phyloP scores from a whole-genome alignment of 2,113 vertebrate species.

The Apeltes quadracus region DNA sequence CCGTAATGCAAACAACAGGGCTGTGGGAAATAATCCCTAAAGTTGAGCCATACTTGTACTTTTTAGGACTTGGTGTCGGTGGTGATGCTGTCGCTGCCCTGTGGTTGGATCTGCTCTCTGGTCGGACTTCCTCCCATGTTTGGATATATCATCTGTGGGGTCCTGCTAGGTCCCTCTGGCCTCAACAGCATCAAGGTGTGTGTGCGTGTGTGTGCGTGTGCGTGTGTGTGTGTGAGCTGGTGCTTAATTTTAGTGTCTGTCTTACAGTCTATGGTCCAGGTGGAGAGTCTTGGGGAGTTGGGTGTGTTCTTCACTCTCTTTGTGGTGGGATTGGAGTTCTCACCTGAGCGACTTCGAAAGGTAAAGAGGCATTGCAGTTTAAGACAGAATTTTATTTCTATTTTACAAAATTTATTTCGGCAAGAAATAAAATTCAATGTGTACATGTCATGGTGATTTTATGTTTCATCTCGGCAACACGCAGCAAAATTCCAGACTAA shows the following conservation, averaged over 20 bases:
- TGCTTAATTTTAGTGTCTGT: not conserved
- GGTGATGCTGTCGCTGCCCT: constrained; percentile 93
- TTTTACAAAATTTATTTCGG: too few species aligned
- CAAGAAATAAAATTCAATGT: too few species aligned
- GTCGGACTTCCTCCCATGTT: constrained; percentile 96
- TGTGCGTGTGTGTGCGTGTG: not conserved
- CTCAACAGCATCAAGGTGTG: constrained; percentile 95
- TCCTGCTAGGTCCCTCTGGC: constrained; percentile 94
- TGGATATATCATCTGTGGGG: constrained; percentile 94
- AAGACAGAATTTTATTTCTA: not conserved
- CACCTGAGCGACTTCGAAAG: constrained; percentile 95
- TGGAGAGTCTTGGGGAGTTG: constrained; percentile 95
- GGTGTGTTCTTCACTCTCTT: constrained; percentile 99
- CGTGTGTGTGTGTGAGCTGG: constrained; percentile 7
- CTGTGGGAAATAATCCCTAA: not conserved
- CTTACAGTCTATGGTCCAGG: constrained; percentile 94
- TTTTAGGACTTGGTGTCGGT: constrained; percentile 92
- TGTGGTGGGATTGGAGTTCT: constrained; percentile 96
- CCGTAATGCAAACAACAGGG: not conserved
- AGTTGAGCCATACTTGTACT: not conserved
- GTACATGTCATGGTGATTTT: not conserved
- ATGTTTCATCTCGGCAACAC: not conserved
- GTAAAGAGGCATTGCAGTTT: constrained; percentile 70
- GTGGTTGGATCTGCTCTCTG: constrained; percentile 91
- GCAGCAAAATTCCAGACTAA: not conserved